Conservation (phyloP, 2,797 vertebrate species). For the Tauraco hartlaubi region DNA sequence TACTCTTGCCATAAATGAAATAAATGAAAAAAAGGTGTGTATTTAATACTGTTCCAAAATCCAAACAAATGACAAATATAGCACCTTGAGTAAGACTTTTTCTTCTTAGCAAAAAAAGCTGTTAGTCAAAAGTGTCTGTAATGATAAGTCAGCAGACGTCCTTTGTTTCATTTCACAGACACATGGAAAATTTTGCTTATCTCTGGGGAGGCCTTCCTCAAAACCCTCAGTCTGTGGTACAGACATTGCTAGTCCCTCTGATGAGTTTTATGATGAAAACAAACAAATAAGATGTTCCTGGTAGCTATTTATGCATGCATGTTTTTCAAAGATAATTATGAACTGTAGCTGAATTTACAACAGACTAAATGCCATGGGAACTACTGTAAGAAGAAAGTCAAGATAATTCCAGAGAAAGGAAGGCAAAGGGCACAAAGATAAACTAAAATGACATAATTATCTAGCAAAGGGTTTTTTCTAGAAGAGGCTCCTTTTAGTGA, state of each 20-base stretch:
- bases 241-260: neutral
- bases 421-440: constrained; percentile 37
- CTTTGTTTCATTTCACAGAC: neutral
- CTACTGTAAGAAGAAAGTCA: constrained; percentile 1
- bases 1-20: neutral
- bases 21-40: neutral
- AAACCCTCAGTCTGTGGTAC: neutral
- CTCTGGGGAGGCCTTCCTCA: constrained; percentile 19
- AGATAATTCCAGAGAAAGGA: constrained; percentile 57
- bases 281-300: constrained; percentile 22
- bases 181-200: constrained; percentile 52
- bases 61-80: neutral
- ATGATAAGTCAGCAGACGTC: neutral
- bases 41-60: neutral
- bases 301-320: neutral
- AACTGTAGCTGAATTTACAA: neutral
- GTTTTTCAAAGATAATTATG: constrained; percentile 59
- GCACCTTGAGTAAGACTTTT: neutral
- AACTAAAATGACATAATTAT: constrained; percentile 3
- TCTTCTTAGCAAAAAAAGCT: neutral
- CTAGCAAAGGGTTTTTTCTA: neutral
- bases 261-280: constrained; percentile 3
- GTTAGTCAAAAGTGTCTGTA: neutral
- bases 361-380: constrained; percentile 4
- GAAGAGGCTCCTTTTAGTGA: neutral